Percentiles rank a stretch among this genome's conserved stretches.
These are phyloP conservation scores for Macrosiphum euphorbiae DNA, from an alignment of 2,888 invertebrate genomes.

Conservation along the genomic window DNA sequence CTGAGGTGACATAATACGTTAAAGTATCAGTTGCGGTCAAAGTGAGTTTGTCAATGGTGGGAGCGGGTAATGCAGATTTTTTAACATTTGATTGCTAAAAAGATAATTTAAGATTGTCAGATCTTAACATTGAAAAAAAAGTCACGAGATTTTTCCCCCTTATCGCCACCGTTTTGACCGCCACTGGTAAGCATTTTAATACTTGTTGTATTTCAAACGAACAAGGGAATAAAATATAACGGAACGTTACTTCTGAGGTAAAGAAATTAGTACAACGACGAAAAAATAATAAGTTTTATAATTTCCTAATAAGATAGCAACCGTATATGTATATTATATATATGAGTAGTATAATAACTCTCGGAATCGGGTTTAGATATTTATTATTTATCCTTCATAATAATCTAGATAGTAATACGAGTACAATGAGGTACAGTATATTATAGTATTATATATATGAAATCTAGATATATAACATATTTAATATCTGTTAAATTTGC, in stretches of 20 bases:
- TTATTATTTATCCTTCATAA: conserved; percentile 37
- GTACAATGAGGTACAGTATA: conserved; percentile 12
- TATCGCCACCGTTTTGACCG: too few species aligned
- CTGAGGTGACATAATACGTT: not conserved
- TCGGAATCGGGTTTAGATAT: conserved; percentile 45
- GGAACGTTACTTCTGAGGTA: not conserved
- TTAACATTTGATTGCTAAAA: too few species aligned
- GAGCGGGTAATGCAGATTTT: too few species aligned
- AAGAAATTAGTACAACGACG: not conserved
- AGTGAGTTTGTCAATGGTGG: too few species aligned
- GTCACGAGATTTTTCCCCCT: too few species aligned
- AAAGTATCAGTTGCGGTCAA: too few species aligned
- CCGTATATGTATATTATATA: not conserved
- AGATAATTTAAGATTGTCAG: too few species aligned
- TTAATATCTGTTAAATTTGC: conserved; percentile 44
- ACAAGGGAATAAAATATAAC: not conserved
- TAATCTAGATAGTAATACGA: conserved; percentile 46
- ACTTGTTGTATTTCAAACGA: not conserved
- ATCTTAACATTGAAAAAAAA: too few species aligned
- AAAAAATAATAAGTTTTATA: conserved; percentile 58
- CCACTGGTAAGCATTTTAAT: not conserved
- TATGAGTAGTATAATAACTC: conserved; percentile 35
- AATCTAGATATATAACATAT: conserved; percentile 35
- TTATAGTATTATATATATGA: conserved; percentile 27
- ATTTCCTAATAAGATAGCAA: conserved; percentile 49